Conservation (phyloP, 1,140 invertebrate species). For the Condylostylus longicornis region DNA sequence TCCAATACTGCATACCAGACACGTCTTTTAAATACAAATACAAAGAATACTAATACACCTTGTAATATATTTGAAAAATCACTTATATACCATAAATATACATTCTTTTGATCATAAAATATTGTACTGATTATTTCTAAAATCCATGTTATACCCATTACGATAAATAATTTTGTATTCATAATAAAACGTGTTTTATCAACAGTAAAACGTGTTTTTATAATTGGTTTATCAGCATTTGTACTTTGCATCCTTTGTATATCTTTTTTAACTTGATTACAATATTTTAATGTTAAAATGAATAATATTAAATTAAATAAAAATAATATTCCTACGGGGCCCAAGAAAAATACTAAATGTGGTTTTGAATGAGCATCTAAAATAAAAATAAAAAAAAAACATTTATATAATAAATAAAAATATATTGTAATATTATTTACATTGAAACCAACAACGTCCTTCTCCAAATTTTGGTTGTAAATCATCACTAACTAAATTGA, state of each 20-base stretch:
- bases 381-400: conserved; percentile 2
- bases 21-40: conserved; percentile 46
- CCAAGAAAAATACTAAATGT: conserved; percentile 44
- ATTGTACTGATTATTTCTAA: conserved; percentile 46
- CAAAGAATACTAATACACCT: conserved; percentile 47
- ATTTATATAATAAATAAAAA: neutral
- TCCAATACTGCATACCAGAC: conserved; percentile 37
- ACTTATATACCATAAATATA: conserved; percentile 37
- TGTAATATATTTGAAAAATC: conserved; percentile 46
- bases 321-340: conserved; percentile 44
- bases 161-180: conserved; percentile 54
- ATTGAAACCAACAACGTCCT: conserved; percentile 38
- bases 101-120: conserved; percentile 31
- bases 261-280: conserved; percentile 50
- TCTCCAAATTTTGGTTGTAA: conserved; percentile 38
- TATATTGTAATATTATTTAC: conserved; percentile 25
- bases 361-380: conserved; percentile 24
- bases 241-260: conserved; percentile 43
- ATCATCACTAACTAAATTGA: conserved; percentile 25
- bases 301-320: conserved; percentile 49
- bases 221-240: conserved; percentile 32
- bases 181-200: conserved; percentile 50
- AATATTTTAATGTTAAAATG: conserved; percentile 46
- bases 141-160: conserved; percentile 60
- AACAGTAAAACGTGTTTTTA: conserved; percentile 40